phyloP scores from a whole-genome alignment of 2,113 vertebrate genomes.

The Bothrops jararaca region DNA sequence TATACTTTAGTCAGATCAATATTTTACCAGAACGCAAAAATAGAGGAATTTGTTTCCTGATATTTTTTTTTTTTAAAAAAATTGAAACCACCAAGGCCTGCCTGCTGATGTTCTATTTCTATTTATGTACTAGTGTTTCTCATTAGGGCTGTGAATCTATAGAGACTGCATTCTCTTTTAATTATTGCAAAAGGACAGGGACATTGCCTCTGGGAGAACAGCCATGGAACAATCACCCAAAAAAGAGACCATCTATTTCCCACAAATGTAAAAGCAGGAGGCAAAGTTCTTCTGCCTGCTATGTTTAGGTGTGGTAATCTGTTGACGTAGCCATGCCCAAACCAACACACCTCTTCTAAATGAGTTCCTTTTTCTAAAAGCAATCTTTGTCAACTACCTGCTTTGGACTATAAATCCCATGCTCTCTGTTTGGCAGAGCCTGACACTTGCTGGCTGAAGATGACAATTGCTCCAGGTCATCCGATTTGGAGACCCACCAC shows the following conservation, averaged over 20 bases:
- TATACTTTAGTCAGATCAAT: neutral
- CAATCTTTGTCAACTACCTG: neutral
- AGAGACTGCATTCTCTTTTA: conserved; percentile 38
- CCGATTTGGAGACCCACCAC: neutral
- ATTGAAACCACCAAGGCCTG: neutral
- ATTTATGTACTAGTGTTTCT: neutral
- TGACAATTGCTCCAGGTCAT: neutral
- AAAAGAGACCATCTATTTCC: neutral
- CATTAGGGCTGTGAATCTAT: conserved; percentile 55
- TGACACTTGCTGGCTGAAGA: neutral
- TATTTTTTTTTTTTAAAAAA: neutral
- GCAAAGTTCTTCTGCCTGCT: neutral
- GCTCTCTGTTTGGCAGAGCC: neutral
- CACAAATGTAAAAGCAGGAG: neutral
- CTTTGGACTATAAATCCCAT: neutral
- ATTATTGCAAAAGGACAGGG: conserved; percentile 33
- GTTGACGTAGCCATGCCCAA: neutral
- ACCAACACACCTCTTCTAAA: neutral
- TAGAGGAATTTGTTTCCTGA: conserved; percentile 17
- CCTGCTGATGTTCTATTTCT: conserved; percentile 28
- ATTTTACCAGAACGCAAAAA: conserved; percentile 39
- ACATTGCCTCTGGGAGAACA: neutral
- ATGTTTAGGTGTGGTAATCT: neutral
- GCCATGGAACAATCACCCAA: neutral
- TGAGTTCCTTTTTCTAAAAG: neutral